phyloP scores from a whole-genome alignment of 2,113 vertebrate species.

The Monarcha castaneiventris region DNA sequence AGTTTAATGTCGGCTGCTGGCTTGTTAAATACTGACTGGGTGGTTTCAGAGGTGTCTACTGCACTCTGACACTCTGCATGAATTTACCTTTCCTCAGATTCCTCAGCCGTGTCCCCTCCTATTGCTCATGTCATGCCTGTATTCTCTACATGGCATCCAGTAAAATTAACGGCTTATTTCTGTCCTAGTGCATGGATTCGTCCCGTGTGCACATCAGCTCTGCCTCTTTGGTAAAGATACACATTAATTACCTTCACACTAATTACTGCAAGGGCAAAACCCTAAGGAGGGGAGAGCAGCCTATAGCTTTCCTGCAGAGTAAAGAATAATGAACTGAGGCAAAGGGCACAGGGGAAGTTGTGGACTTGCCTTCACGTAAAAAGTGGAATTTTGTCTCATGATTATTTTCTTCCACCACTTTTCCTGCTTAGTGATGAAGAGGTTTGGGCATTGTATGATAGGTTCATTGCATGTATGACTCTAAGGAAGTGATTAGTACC shows the following conservation, averaged over 20 bases:
- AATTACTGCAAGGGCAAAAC: neutral
- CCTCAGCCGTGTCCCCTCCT: neutral
- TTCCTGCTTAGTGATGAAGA: neutral
- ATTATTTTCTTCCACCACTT: neutral
- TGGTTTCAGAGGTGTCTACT: neutral
- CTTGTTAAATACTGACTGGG: neutral
- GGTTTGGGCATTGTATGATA: neutral
- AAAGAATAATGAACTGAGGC: neutral
- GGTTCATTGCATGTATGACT: neutral
- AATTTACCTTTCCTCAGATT: neutral
- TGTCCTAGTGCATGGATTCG: neutral
- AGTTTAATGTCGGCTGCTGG: neutral
- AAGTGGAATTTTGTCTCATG: neutral
- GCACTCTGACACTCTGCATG: neutral
- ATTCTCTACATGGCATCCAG: neutral
- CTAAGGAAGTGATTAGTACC: neutral
- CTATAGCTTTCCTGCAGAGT: neutral
- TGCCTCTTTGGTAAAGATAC: neutral
- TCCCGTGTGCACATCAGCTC: neutral
- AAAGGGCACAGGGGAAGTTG: neutral
- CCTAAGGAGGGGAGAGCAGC: neutral
- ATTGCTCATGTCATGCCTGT: accelerated
- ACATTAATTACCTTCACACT: neutral
- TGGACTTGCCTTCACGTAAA: neutral
- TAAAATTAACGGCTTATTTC: accelerated